phyloP scores from a whole-genome alignment of 2,113 vertebrate species.

The Bungarus multicinctus region DNA sequence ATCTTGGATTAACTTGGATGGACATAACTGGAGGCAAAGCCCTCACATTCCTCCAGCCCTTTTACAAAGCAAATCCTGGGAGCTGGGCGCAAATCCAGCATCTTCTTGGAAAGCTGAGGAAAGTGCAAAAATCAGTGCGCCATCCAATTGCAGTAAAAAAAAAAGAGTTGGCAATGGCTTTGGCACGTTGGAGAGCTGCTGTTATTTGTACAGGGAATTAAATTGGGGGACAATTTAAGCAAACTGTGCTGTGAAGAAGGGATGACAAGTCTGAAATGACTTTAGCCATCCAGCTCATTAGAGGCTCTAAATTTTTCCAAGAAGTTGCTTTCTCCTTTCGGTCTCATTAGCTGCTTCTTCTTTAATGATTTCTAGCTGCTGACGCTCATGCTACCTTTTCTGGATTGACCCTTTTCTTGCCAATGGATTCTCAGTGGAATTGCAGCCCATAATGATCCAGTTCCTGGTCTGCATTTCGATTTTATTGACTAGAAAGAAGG shows the following conservation, averaged over 20 bases:
- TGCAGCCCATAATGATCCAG: not conserved
- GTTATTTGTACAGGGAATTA: not conserved
- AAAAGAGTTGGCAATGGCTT: not conserved
- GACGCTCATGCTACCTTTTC: not conserved
- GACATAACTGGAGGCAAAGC: not conserved
- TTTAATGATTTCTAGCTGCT: not conserved
- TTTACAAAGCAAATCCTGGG: not conserved
- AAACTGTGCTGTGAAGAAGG: not conserved
- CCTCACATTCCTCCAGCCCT: not conserved
- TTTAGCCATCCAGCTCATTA: constrained; percentile 8
- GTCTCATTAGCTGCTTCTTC: constrained; percentile 2
- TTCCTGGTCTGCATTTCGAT: not conserved
- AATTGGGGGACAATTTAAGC: not conserved
- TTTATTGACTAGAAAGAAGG: not conserved
- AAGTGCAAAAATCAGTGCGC: not conserved
- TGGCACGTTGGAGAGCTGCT: not conserved
- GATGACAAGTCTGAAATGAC: not conserved
- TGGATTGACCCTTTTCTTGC: not conserved
- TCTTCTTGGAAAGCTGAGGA: not conserved
- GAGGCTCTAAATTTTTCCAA: not conserved
- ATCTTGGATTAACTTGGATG: not conserved
- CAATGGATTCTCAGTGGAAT: not conserved
- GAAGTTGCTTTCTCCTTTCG: not conserved
- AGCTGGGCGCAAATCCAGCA: not conserved
- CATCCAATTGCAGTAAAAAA: not conserved